A percentile compares a stretch with the other conserved stretches of the same genome.
These are phyloP conservation scores for Habroteleia sp. DNA, from an alignment of 2,888 invertebrate genomes.

Conservation along the genomic window DNA sequence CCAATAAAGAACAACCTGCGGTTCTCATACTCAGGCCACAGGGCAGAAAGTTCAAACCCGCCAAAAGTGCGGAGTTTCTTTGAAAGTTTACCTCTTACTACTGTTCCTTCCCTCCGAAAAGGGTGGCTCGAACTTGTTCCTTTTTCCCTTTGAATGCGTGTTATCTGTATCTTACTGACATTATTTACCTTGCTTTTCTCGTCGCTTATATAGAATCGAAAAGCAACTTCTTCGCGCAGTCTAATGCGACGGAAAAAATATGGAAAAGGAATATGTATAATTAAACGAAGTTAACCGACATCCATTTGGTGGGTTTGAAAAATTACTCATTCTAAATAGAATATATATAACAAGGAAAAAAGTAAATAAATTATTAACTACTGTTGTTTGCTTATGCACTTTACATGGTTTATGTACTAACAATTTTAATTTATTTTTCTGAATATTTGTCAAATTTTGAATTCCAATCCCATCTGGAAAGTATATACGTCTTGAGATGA, in stretches of 20 bases:
- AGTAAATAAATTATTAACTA: too few relatives aligned
- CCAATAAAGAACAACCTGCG: constrained; percentile 38
- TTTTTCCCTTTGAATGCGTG: constrained; percentile 43
- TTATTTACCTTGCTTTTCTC: constrained; percentile 32
- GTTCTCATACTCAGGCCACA: constrained; percentile 54
- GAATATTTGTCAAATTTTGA: too few relatives aligned
- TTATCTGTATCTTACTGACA: constrained; percentile 51
- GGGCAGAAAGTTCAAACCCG: constrained; percentile 67
- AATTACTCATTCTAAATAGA: too few relatives aligned
- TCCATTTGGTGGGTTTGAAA: too few relatives aligned
- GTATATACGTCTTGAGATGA: background rate
- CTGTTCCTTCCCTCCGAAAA: constrained; percentile 22
- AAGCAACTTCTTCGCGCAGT: constrained; percentile 23
- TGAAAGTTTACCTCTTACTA: constrained; percentile 66
- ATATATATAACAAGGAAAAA: too few relatives aligned
- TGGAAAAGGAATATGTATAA: constrained; percentile 30
- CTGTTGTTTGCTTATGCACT: too few relatives aligned
- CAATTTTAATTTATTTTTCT: too few relatives aligned
- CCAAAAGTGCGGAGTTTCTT: constrained; percentile 70
- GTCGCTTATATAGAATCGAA: constrained; percentile 43
- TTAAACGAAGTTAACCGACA: too few relatives aligned
- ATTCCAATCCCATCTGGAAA: too few relatives aligned
- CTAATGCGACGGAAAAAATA: constrained; percentile 28
- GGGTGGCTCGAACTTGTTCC: constrained; percentile 28
- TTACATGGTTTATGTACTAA: too few relatives aligned